These are phyloP conservation scores for Chrysogorgia sp. DNA, from an alignment of 92 coral and sea anemone genomes.

Conservation along the genomic window DNA sequence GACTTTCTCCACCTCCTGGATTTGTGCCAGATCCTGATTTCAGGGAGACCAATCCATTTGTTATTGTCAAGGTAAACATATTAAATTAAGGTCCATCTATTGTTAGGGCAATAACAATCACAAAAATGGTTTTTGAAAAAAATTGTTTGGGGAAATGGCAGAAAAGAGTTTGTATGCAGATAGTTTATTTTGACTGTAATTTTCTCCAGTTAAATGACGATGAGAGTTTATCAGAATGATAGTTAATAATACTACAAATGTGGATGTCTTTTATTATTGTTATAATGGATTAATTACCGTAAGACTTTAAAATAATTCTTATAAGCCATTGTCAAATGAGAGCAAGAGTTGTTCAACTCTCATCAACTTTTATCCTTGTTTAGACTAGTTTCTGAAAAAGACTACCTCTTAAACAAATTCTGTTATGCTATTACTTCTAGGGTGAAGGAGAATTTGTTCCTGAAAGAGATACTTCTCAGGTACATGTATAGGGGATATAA, in stretches of 20 bases:
- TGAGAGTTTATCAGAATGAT: too few species aligned
- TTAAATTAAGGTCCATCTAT: conserved; percentile 22
- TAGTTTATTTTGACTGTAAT: too few species aligned
- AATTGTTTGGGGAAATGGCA: too few species aligned
- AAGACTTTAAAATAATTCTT: too few species aligned
- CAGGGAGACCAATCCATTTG: conserved; percentile 58
- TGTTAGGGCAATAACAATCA: neutral
- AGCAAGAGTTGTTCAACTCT: neutral
- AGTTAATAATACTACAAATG: too few species aligned
- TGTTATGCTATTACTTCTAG: conserved; percentile 45
- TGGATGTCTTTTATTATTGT: too few species aligned
- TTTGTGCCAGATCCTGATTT: conserved; percentile 83
- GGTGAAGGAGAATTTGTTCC: conserved; percentile 99
- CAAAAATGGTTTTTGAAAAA: too few species aligned
- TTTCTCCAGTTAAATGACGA: too few species aligned
- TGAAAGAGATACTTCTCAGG: conserved; percentile 75
- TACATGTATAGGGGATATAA: too few species aligned
- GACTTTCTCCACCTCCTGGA: conserved; percentile 97
- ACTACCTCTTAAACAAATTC: neutral
- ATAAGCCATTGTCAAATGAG: too few species aligned
- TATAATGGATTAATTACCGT: too few species aligned
- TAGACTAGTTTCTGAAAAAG: neutral
- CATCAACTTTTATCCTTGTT: neutral
- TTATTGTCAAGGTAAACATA: conserved; percentile 24
- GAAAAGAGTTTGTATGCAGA: too few species aligned